Evolutionary conservation across 35 echinoderm and acorn worm species (phyloP).

Genomic region (Apostichopus parvimensis): DNA sequence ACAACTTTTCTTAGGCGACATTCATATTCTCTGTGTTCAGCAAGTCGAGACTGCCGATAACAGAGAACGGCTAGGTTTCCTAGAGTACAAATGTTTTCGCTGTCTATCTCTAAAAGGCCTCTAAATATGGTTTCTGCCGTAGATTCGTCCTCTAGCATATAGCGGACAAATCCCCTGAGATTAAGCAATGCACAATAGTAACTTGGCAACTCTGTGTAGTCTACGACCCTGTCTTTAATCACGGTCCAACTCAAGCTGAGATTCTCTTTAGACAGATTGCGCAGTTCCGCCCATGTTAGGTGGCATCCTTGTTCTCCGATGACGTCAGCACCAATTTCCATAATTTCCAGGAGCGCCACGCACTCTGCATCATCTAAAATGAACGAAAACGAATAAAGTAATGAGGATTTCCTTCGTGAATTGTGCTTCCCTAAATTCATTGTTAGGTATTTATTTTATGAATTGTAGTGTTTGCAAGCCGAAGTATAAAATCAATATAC

Average conservation of each 20-base stretch:
- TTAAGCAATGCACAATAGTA: conserved; percentile 61
- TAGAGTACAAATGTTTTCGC: conserved; percentile 67
- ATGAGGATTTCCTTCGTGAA: too few relatives aligned
- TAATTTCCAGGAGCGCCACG: neutral
- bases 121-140: conserved; percentile 58
- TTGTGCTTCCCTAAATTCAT: too few relatives aligned
- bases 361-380: conserved; percentile 28
- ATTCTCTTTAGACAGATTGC: conserved; percentile 49
- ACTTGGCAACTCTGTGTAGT: conserved; percentile 67
- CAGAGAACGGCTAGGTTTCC: conserved; percentile 79
- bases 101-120: conserved; percentile 60
- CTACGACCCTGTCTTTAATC: conserved; percentile 29
- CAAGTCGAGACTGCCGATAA: conserved; percentile 62
- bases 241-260: conserved; percentile 33
- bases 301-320: conserved; percentile 85
- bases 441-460: too few relatives aligned
- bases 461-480: too few relatives aligned
- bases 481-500: too few relatives aligned
- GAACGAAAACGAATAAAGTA: neutral
- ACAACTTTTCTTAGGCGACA: conserved; percentile 51
- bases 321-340: conserved; percentile 52
- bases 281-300: conserved; percentile 85
- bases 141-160: conserved; percentile 58
- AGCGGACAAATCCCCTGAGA: conserved; percentile 74
- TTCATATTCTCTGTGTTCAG: conserved; percentile 54